phyloP scores from a whole-genome alignment of 2,888 invertebrate genomes.

The Tetragnatha montana region DNA sequence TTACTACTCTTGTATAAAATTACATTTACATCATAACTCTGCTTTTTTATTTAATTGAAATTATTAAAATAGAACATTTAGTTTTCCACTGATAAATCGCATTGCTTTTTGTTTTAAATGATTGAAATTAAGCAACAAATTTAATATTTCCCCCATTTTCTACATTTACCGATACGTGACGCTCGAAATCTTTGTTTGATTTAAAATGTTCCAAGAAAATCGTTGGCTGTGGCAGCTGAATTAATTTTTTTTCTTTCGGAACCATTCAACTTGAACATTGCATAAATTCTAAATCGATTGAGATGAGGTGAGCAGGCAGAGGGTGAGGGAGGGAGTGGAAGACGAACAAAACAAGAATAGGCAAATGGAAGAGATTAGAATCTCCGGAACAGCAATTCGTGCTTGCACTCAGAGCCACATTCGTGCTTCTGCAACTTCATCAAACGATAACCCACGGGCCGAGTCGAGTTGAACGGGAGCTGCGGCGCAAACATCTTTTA shows the following conservation, averaged over 20 bases:
- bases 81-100: no score
- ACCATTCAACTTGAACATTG: background rate
- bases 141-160: background rate
- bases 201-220: background rate
- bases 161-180: background rate
- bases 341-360: background rate
- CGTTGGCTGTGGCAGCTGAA: background rate
- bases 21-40: no score
- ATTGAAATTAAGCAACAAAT: background rate
- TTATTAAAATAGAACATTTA: no score
- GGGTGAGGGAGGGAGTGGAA: background rate
- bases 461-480: background rate
- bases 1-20: no score
- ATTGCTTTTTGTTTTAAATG: no score
- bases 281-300: slow-evolving; percentile 1
- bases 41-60: no score
- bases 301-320: background rate
- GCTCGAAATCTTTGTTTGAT: background rate
- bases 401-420: slow-evolving; percentile 14
- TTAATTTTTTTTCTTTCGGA: background rate
- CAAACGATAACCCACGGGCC: background rate
- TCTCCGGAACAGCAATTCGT: slow-evolving; percentile 15
- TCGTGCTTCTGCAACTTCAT: slow-evolving; percentile 30
- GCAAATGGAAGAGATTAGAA: slow-evolving; percentile 6
- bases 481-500: background rate